Evolutionary conservation across 2,797 vertebrate species (phyloP).

Genomic region (Acanthis flammea): DNA sequence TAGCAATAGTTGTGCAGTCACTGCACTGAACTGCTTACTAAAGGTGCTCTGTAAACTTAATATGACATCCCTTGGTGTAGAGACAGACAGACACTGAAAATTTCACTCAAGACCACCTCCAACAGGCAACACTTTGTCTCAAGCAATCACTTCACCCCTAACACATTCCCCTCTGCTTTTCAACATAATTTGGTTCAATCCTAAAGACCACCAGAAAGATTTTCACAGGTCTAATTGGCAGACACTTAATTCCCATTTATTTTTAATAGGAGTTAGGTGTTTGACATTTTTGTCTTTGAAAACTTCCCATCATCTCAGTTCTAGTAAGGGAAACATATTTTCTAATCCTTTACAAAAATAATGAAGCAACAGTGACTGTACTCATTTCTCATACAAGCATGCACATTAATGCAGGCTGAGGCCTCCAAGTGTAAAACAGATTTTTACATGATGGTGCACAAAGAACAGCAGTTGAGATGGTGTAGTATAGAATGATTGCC

Average conservation of each 20-base stretch:
- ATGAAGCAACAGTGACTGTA: neutral
- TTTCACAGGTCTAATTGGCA: conserved; percentile 38
- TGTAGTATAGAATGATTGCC: neutral
- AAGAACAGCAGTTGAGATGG: neutral
- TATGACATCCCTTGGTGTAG: neutral
- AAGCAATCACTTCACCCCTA: conserved; percentile 2
- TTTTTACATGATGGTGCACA: neutral
- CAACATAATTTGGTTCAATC: neutral
- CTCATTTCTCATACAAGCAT: neutral
- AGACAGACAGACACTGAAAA: neutral
- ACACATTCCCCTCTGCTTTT: conserved; percentile 13
- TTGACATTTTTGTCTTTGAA: conserved; percentile 40
- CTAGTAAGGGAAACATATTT: neutral
- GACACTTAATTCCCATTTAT: conserved; percentile 32
- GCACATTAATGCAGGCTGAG: neutral
- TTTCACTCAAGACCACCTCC: neutral
- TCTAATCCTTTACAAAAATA: conserved; percentile 45
- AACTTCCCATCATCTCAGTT: conserved; percentile 44
- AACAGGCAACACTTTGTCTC: conserved; percentile 33
- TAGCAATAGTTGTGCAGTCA: neutral
- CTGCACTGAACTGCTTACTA: neutral
- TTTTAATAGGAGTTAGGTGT: conserved; percentile 32
- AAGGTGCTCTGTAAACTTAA: neutral
- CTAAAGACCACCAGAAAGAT: conserved; percentile 34
- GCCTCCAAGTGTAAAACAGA: neutral